phyloP scores from a whole-genome alignment of 2,113 vertebrate species.

The Tauraco erythrolophus region DNA sequence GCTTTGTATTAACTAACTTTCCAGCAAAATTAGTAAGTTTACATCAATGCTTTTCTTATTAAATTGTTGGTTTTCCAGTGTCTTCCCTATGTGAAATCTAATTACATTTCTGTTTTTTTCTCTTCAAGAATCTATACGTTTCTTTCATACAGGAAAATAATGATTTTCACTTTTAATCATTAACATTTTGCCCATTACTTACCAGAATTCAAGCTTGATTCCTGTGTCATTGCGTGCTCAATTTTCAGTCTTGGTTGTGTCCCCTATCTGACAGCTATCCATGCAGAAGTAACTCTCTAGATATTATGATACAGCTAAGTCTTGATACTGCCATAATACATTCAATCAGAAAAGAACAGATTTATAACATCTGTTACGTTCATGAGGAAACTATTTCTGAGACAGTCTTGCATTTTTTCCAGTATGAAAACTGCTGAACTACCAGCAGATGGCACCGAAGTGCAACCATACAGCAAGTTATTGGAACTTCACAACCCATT shows the following conservation, averaged over 20 bases:
- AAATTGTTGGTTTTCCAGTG: not conserved
- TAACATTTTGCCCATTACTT: not conserved
- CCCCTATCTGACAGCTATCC: not conserved
- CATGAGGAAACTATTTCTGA: not conserved
- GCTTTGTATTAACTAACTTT: not conserved
- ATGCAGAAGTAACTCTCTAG: not conserved
- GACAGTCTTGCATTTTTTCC: not conserved
- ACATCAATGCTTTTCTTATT: not conserved
- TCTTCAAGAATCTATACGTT: not conserved
- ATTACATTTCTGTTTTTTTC: not conserved
- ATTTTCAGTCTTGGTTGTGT: not conserved
- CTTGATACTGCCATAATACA: not conserved
- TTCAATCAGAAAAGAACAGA: not conserved
- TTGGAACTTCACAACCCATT: not conserved
- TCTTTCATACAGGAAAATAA: not conserved
- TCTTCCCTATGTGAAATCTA: not conserved
- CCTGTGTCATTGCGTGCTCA: not conserved
- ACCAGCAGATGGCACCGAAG: not conserved
- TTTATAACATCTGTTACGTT: not conserved
- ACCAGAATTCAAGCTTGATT: not conserved
- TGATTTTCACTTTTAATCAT: not conserved
- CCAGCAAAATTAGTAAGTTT: not conserved
- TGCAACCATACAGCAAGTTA: not conserved
- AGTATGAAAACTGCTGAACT: not conserved
- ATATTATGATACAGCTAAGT: not conserved